Conservation (phyloP, 1,140 invertebrate genomes). For the Trichomalopsis sarcophagae region DNA sequence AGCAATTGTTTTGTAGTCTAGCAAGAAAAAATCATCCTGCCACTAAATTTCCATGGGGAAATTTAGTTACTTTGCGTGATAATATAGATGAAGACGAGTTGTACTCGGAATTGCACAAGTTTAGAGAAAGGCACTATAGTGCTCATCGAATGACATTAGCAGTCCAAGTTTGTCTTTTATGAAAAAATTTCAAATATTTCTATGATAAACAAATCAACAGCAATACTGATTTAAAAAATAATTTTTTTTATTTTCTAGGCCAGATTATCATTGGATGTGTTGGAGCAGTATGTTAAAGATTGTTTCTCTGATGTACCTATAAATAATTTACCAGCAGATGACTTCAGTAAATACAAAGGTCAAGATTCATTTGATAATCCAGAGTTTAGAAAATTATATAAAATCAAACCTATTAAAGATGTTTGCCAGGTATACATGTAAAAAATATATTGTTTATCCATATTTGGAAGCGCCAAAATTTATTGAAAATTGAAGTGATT, state of each 20-base stretch:
- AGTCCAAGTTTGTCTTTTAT: constrained; percentile 77
- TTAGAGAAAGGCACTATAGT: constrained; percentile 89
- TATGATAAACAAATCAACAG: background rate
- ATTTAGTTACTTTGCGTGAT: constrained; percentile 84
- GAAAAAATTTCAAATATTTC: background rate
- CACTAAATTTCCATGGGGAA: constrained; percentile 90
- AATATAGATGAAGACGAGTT: constrained; percentile 80
- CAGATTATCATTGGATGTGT: constrained; percentile 83
- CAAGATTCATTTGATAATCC: constrained; percentile 78
- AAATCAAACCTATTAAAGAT: constrained; percentile 88
- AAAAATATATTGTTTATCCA: background rate
- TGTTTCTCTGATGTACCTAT: constrained; percentile 80
- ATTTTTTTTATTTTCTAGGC: constrained; percentile 74
- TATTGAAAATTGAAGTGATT: background rate
- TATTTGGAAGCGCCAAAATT: too few relatives aligned
- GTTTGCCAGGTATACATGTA: constrained; percentile 75
- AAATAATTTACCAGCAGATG: constrained; percentile 78
- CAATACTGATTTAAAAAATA: background rate
- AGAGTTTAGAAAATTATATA: constrained; percentile 84
- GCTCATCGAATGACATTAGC: constrained; percentile 92
- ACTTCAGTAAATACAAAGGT: constrained; percentile 76
- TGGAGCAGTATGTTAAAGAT: constrained; percentile 82
- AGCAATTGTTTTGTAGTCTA: constrained; percentile 84
- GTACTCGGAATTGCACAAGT: constrained; percentile 83
- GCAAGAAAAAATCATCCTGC: constrained; percentile 84